These are phyloP conservation scores for Poeciliopsis gracilis DNA, from an alignment of 2,797 vertebrate species.

Conservation along the genomic window DNA sequence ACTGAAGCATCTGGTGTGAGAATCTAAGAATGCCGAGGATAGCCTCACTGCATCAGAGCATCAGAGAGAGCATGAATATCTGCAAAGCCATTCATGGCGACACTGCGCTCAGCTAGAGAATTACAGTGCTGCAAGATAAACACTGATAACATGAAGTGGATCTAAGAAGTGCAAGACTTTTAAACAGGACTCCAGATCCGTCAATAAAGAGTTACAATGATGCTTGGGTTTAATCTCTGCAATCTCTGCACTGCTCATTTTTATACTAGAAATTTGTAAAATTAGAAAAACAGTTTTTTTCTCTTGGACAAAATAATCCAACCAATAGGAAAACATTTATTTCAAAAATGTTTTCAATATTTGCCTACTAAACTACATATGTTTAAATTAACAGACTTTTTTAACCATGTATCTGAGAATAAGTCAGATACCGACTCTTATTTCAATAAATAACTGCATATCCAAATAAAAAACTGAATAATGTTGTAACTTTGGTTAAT, in stretches of 20 bases:
- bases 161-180: not conserved
- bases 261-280: not conserved
- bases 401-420: not conserved
- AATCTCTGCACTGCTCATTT: not conserved
- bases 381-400: not conserved
- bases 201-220: not conserved
- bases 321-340: not conserved
- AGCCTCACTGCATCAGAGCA: constrained; percentile 26
- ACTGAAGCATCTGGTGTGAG: constrained; percentile 64
- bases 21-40: constrained; percentile 43
- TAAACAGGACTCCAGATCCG: not conserved
- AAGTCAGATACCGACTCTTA: not conserved
- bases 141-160: not conserved
- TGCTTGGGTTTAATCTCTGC: not conserved
- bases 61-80: constrained; percentile 27
- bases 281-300: not conserved
- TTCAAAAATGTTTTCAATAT: not conserved
- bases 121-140: not conserved
- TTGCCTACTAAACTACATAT: not conserved
- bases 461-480: not conserved
- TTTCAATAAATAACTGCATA: not conserved
- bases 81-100: constrained; percentile 28
- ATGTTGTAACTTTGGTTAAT: not conserved
- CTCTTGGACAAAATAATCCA: not conserved
- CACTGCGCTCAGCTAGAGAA: constrained; percentile 2